Evolutionary conservation across 2,888 invertebrate genomes (phyloP).

Genomic region (Cantharis nigra): DNA sequence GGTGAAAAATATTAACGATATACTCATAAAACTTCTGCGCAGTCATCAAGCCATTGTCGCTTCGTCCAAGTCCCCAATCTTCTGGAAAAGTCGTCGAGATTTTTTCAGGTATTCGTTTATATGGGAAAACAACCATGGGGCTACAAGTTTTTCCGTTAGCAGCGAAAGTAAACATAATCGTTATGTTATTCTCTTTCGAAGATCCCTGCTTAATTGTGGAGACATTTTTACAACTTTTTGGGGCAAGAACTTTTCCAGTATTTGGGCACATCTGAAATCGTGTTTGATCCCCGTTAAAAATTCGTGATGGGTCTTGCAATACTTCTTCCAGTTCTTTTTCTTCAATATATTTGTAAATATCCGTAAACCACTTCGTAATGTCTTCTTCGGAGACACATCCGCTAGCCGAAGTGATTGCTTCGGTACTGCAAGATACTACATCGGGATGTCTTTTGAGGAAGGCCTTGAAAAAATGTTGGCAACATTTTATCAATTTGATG

Average conservation of each 20-base stretch:
- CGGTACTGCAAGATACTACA: constrained; percentile 33
- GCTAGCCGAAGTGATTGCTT: constrained; percentile 39
- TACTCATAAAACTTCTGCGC: background rate
- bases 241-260: constrained; percentile 37
- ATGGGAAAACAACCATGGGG: constrained; percentile 13
- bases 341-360: background rate
- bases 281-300: constrained; percentile 41
- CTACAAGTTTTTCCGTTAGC: constrained; percentile 8
- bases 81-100: constrained; percentile 2
- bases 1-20: background rate
- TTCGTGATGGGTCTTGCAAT: constrained; percentile 29
- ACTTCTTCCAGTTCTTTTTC: background rate
- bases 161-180: constrained; percentile 4
- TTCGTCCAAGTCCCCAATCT: constrained; percentile 10
- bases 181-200: constrained; percentile 4
- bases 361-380: constrained; percentile 39
- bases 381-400: constrained; percentile 39
- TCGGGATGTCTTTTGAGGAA: constrained; percentile 40
- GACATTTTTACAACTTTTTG: background rate
- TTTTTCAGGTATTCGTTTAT: constrained; percentile 5
- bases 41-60: background rate
- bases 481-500: too few relatives aligned
- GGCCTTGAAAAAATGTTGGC: background rate
- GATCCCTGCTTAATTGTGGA: constrained; percentile 2
- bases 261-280: constrained; percentile 40